These are phyloP conservation scores for Cephalotes varians DNA, from an alignment of 2,888 invertebrate genomes.

Conservation along the genomic window DNA sequence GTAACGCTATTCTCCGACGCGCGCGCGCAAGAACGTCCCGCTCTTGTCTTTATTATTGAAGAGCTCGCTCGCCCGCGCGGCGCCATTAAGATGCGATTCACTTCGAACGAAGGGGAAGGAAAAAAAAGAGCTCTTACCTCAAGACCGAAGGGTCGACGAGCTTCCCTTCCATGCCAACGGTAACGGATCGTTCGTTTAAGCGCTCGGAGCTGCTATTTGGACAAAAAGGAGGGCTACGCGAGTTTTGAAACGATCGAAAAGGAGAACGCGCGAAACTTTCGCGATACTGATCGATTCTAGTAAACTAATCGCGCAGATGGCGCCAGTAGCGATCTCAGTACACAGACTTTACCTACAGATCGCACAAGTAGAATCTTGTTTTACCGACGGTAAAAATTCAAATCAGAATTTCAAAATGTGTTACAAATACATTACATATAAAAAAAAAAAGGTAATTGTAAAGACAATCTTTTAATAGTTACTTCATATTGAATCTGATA, in stretches of 20 bases:
- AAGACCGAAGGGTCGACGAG: not conserved
- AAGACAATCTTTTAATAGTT: not conserved
- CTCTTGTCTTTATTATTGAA: conserved; percentile 59
- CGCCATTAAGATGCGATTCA: not conserved
- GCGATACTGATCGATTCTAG: not conserved
- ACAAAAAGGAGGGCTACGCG: not conserved
- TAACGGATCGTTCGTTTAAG: not conserved
- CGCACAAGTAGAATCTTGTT: not conserved
- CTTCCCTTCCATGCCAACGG: not conserved
- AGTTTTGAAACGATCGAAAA: not conserved
- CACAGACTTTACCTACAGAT: not conserved
- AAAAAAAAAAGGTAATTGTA: not conserved
- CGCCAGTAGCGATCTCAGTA: not conserved
- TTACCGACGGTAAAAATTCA: conserved; percentile 3
- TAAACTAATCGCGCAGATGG: not conserved
- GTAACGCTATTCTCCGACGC: conserved; percentile 65
- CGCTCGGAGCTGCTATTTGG: not conserved
- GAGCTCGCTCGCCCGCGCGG: not conserved
- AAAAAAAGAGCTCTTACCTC: conserved; percentile 12
- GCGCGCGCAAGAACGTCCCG: conserved; percentile 49
- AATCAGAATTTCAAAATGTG: not conserved
- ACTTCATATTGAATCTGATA: not conserved
- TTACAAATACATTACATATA: not conserved
- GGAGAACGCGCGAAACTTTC: not conserved
- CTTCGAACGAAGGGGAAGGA: not conserved